Conservation (phyloP, 2,113 vertebrate genomes). For the Poeciliopsis occidentalis region DNA sequence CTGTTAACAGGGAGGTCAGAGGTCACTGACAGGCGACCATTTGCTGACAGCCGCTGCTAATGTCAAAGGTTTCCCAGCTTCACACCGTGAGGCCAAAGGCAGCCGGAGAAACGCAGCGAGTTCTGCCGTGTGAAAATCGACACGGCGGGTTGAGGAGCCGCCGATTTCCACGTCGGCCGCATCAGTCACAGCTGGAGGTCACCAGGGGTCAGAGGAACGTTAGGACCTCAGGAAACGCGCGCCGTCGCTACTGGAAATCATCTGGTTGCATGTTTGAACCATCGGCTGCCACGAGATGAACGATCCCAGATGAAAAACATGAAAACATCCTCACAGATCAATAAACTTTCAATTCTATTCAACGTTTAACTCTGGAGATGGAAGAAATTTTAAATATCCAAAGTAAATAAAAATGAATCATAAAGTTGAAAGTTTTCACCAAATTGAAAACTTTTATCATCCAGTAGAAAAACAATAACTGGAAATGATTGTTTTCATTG, state of each 20-base stretch:
- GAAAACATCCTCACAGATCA: no score
- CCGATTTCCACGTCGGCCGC: slow-evolving; percentile 37
- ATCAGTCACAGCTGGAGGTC: slow-evolving; percentile 66
- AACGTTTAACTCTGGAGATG: no score
- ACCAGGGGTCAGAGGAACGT: slow-evolving; percentile 56
- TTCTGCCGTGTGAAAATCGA: slow-evolving; percentile 56
- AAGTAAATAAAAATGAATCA: no score
- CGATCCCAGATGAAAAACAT: no score
- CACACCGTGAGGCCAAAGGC: slow-evolving; percentile 35
- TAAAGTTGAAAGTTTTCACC: no score
- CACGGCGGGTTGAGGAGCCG: slow-evolving; percentile 37
- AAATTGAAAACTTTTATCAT: no score
- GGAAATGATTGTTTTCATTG: no score
- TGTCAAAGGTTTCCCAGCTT: slow-evolving; percentile 29
- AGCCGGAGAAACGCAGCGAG: slow-evolving; percentile 6
- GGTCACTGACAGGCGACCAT: slow-evolving; percentile 33
- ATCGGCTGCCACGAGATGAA: slow-evolving; percentile 26
- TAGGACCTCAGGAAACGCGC: slow-evolving; percentile 36
- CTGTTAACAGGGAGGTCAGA: neutral
- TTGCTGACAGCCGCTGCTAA: slow-evolving; percentile 35
- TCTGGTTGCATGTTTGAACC: slow-evolving; percentile 35
- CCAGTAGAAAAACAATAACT: no score
- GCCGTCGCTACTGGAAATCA: slow-evolving; percentile 22
- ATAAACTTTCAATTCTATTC: no score
- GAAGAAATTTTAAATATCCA: no score